A percentile compares a stretch with the other conserved stretches of the same genome.
These are phyloP conservation scores for Scaeva pyrastri DNA, from an alignment of 2,888 invertebrate species.

Conservation along the genomic window DNA sequence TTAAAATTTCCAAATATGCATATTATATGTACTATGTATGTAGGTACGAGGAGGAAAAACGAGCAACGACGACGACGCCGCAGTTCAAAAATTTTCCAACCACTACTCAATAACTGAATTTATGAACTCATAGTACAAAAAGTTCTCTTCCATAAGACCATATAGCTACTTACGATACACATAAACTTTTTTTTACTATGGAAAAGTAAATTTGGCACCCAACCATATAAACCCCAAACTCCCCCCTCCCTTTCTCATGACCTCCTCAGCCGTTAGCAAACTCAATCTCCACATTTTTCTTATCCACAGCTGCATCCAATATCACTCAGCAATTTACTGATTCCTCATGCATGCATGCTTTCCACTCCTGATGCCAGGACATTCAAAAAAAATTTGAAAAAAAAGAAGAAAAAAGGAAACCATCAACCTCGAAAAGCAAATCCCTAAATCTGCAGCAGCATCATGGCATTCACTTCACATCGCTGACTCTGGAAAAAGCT, in stretches of 20 bases:
- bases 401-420: conserved; percentile 7
- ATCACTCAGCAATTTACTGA: conserved; percentile 73
- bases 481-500: conserved; percentile 64
- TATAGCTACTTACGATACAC: conserved; percentile 15
- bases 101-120: conserved; percentile 42
- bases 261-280: too few species aligned
- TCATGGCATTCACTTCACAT: conserved; percentile 69
- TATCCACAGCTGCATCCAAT: conserved; percentile 64
- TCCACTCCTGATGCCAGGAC: conserved; percentile 34
- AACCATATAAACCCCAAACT: conserved; percentile 9
- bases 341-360: conserved; percentile 72
- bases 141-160: not conserved
- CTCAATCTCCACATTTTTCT: conserved; percentile 6
- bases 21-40: too few species aligned
- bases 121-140: conserved; percentile 20
- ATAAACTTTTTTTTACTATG: not conserved
- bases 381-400: conserved; percentile 11
- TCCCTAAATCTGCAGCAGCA: conserved; percentile 72
- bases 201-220: conserved; percentile 50
- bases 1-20: conserved; percentile 21
- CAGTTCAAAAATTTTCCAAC: conserved; percentile 24
- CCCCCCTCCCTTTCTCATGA: not conserved
- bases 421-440: conserved; percentile 49
- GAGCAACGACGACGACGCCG: not conserved
- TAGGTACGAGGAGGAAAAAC: too few species aligned